A percentile compares a stretch with the other conserved stretches of the same genome.
Conservation (phyloP, 1,140 invertebrate species). For the Hydropsyche tenuis region DNA sequence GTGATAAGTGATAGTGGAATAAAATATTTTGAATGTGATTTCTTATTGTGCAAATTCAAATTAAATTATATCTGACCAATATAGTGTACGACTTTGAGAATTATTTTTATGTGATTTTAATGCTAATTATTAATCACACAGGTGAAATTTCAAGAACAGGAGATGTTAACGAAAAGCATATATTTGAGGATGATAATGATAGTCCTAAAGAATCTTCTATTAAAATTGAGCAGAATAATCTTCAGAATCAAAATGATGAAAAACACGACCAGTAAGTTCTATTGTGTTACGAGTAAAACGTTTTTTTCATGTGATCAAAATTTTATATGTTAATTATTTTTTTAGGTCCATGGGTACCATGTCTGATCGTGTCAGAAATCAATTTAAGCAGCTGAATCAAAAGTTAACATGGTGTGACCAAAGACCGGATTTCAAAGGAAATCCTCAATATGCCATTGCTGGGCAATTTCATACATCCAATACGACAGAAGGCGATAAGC, state of each 20-base stretch:
- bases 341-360: background rate
- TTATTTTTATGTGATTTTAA: background rate
- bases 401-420: constrained; percentile 31
- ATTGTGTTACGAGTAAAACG: no score
- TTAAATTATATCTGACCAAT: constrained; percentile 18
- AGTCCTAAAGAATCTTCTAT: background rate
- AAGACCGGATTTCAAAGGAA: constrained; percentile 25
- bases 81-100: background rate
- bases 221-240: constrained; percentile 3
- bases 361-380: background rate
- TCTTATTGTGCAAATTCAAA: background rate
- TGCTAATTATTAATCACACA: background rate
- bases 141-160: constrained; percentile 9
- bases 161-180: constrained; percentile 16
- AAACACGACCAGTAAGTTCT: constrained; percentile 26
- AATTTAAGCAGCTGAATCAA: constrained; percentile 21
- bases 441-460: constrained; percentile 35
- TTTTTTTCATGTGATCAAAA: background rate
- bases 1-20: background rate
- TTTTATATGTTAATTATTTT: background rate
- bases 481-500: constrained; percentile 31
- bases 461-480: constrained; percentile 40
- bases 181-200: constrained; percentile 17
- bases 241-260: background rate
- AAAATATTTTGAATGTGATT: constrained; percentile 12